Percentiles rank a stretch among this genome's conserved stretches.
phyloP scores from a whole-genome alignment of 2,113 vertebrate genomes.

The Paralichthys olivaceus region DNA sequence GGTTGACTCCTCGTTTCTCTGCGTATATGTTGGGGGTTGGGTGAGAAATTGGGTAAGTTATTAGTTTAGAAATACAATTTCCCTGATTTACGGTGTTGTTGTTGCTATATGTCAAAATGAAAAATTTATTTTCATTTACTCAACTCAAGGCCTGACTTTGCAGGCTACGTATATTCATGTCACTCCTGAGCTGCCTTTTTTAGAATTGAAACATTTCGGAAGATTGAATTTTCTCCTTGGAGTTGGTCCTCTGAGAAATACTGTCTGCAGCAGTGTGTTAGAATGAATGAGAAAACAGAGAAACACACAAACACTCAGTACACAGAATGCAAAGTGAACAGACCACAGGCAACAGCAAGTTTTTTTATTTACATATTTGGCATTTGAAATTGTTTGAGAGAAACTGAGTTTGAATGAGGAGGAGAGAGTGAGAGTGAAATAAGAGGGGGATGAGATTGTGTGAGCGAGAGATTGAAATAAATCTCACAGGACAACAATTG shows the following conservation, averaged over 20 bases:
- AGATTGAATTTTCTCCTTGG: constrained; percentile 43
- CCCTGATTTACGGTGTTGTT: neutral
- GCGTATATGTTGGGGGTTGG: neutral
- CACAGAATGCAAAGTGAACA: constrained; percentile 7
- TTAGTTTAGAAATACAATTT: neutral
- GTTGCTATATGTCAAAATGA: neutral
- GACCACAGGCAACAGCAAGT: neutral
- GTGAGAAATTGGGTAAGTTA: neutral
- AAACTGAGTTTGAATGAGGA: constrained; percentile 24
- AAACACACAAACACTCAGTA: constrained; percentile 29
- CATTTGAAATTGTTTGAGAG: neutral
- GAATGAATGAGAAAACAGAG: constrained; percentile 45
- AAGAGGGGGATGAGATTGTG: neutral
- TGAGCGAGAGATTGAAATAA: neutral
- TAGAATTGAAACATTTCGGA: constrained; percentile 33
- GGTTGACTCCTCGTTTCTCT: neutral
- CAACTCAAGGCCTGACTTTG: constrained; percentile 25
- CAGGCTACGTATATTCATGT: constrained; percentile 9
- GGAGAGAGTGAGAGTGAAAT: neutral
- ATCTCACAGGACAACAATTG: neutral
- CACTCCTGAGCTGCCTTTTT: constrained; percentile 14
- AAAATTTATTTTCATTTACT: constrained; percentile 23
- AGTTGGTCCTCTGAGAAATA: constrained; percentile 51
- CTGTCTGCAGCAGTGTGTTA: constrained; percentile 28
- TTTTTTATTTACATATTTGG: neutral